phyloP scores from a whole-genome alignment of 2,888 invertebrate genomes.

The Clitarchus hookeri region DNA sequence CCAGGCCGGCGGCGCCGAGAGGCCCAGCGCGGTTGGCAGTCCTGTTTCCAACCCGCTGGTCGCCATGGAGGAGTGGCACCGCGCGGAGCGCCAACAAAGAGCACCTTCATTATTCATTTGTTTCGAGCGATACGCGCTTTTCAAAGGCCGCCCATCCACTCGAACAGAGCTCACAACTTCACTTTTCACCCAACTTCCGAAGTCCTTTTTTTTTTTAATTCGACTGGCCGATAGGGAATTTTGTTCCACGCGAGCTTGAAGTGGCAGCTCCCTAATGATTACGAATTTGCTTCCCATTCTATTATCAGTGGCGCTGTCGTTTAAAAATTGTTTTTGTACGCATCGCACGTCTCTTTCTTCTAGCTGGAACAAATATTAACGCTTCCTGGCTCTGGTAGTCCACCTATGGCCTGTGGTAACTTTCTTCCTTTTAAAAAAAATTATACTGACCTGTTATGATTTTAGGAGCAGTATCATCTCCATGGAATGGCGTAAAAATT shows the following conservation, averaged over 20 bases:
- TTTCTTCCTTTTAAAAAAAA: no score
- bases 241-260: neutral
- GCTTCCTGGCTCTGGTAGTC: no score
- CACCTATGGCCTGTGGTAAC: no score
- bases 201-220: neutral
- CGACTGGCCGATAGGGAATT: neutral
- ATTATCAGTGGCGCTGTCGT: no score
- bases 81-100: conserved; percentile 7
- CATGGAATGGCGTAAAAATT: no score
- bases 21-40: neutral
- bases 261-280: no score
- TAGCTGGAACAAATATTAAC: no score
- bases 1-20: neutral
- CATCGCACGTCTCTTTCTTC: no score
- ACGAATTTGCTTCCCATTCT: no score
- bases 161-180: neutral
- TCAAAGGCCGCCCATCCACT: conserved; percentile 10
- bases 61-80: neutral
- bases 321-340: no score
- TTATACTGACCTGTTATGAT: no score
- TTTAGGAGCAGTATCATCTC: no score
- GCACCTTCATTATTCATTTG: neutral
- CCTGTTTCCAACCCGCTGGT: neutral
- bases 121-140: conserved; percentile 14
- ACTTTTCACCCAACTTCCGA: neutral